Base-by-base conservation (phyloP, 2,113 vertebrate genomes). In the Saguinus midas region DNA sequence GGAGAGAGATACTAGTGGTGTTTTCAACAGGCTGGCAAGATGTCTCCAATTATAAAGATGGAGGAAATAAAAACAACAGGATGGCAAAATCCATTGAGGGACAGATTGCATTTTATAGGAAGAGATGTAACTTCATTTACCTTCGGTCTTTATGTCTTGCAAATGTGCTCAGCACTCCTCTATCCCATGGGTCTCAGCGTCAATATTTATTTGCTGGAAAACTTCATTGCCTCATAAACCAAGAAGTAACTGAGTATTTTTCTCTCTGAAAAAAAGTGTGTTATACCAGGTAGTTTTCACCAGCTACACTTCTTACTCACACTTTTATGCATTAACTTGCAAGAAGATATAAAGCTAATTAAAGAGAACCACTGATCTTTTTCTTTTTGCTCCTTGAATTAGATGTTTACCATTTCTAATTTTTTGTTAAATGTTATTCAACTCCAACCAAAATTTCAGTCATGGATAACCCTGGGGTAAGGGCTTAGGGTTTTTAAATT, bases 201-300 rank as follows among this genome's bases (percentile, higher is more conserved):
- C 98, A 97, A 97, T 98, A 98, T 98, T 98, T 98, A 98, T 98
- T 97, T 98, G 87, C 92, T 96, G 76, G 95, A 98, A 86, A 96
- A 97, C 91, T 98, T 98, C 98, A 98, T 87, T 97, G 95, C 96
- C 94, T 98, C 98, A 97, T 99, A 99, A 99, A 98, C 96, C 92
- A 98, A 98, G 98, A 97, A 40, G 93, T 92, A 98, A 98, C 94
- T 90, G 95, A 98, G 87, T 96, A 98, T 97, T 98, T 98, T 98
- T 96, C 88, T 98, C 94, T 97, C 90, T 95, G 93, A 75, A 97
- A 73, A 68, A 32, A 91, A 97, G 86, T 23, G 5, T 94, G 97
- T 97, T 94, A 94, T 57, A 92, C 45, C 3, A 2, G 50, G 95
- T 96, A 98, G 96, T 98, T 98, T 87, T 93, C 25, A 55, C 61